A percentile compares a stretch with the other conserved stretches of the same genome.
These are phyloP conservation scores for Dolichotis patagonum DNA, from an alignment of 2,113 vertebrate species.

Conservation along the genomic window DNA sequence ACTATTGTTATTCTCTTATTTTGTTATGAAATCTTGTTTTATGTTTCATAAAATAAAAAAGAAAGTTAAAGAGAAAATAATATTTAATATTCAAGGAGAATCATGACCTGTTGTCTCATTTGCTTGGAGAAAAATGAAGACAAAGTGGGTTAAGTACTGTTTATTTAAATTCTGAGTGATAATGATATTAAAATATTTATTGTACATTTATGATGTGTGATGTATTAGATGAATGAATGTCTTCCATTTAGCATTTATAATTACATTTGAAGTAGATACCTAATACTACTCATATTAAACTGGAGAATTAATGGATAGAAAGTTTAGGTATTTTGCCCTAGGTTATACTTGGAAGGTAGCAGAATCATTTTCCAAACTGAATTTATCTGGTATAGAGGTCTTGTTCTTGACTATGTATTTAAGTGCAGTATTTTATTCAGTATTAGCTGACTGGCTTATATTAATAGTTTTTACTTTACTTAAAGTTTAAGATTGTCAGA, in stretches of 20 bases:
- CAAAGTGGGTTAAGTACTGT: not conserved
- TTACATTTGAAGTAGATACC: not conserved
- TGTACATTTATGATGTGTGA: not conserved
- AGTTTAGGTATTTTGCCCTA: not conserved
- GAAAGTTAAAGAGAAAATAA: not conserved
- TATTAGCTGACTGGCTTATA: not conserved
- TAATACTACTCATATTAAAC: not conserved
- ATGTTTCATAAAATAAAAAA: not conserved
- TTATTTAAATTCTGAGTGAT: slow-evolving; percentile 46
- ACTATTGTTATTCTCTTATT: not conserved
- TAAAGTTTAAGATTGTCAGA: slow-evolving; percentile 8
- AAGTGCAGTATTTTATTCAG: not conserved
- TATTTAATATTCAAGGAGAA: not conserved
- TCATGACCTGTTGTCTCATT: not conserved
- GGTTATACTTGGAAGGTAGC: not conserved
- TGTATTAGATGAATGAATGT: not conserved
- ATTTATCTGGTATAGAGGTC: not conserved
- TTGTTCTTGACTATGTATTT: not conserved
- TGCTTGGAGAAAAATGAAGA: slow-evolving; percentile 5
- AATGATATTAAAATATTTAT: not conserved
- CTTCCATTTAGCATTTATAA: not conserved
- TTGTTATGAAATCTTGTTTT: not conserved
- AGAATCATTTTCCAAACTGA: slow-evolving; percentile 9
- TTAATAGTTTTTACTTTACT: not conserved
- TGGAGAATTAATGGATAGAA: slow-evolving; percentile 42